phyloP scores from a whole-genome alignment of 1,140 invertebrate species.

The Magallana ariakensis region DNA sequence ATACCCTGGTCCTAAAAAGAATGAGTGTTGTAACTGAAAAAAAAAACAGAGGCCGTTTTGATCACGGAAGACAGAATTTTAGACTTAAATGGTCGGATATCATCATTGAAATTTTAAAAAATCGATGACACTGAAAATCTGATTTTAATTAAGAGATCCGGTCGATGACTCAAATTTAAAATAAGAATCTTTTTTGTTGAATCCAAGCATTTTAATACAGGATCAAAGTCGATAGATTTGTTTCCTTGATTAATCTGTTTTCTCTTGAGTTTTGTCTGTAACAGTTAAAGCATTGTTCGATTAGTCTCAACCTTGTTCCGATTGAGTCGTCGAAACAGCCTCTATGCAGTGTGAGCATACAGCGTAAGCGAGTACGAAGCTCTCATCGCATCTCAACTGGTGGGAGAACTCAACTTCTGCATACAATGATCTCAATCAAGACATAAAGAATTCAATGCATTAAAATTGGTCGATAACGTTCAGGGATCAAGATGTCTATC shows the following conservation, averaged over 20 bases:
- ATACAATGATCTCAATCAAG: conserved; percentile 8
- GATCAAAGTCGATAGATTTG: conserved; percentile 25
- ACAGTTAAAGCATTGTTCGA: not conserved
- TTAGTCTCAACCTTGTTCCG: not conserved
- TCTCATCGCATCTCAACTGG: conserved; percentile 1
- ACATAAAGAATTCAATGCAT: conserved; percentile 6
- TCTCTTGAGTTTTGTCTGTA: not conserved
- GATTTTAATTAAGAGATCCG: conserved; percentile 1
- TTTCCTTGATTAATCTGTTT: conserved; percentile 35
- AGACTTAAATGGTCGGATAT: not conserved
- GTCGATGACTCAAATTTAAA: conserved; percentile 15
- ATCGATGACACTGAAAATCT: conserved; percentile 3
- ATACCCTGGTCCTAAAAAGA: not conserved
- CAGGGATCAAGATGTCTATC: conserved; percentile 13
- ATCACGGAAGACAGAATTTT: not conserved
- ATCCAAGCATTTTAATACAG: not conserved
- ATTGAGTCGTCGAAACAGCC: not conserved
- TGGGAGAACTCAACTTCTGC: not conserved
- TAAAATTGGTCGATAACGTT: conserved; percentile 29
- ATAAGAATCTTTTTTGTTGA: conserved; percentile 7
- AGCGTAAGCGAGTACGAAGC: not conserved
- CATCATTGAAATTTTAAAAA: not conserved
- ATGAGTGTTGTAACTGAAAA: too few species aligned
- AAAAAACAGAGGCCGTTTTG: not conserved
- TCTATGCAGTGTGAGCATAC: not conserved